Evolutionary conservation across 2,113 vertebrate genomes (phyloP), one percentile per base, ranked within the genome.

Genomic region (Meleagris gallopavo): DNA sequence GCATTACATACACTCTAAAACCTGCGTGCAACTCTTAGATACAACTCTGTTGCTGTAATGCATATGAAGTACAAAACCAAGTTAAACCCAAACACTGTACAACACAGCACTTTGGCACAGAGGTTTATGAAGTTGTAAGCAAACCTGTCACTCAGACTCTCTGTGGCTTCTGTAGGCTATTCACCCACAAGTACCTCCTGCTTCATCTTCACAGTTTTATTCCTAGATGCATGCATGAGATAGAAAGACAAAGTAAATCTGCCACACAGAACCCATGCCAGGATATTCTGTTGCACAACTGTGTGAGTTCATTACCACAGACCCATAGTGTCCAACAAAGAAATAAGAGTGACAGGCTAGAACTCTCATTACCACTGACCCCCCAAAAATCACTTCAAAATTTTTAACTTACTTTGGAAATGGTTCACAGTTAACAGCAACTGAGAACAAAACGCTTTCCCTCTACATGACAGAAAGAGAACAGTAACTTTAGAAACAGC

Each of bases 61-160:
- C 6, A 50, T 16, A 40, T 10, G 3, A 86, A 87, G 41, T 71
- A 89, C 6, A 91, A 71, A 86, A 83, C 40, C 34, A 54, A 43
- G 58, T 84, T 82, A 85, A 94, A 61, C 24, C 34, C 71, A 74
- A 94, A 94, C 64, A 78, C 43, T 86, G 34, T 36, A 65, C 1
- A 3, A 73, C 16, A 9, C 3, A 62, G 11, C 41, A 89, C 86
- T 66, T 94, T 93, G 94, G 88, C 87, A 96, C 85, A 34, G 32
- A 75, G 18, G 61, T 61, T 93, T 61, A 75, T 27, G 9, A 89
- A 94, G 69, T 19, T 58, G 48, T 72, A 91, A 86, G 85, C 30
- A 91, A 83, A 83, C 24, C 60, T 58, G 14, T 74, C 64, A 36
- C 8, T 73, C 36, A 1, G 25, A 66, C 3, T 13, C 60, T 54